Percentiles rank a stretch among this genome's conserved stretches.
Conservation (phyloP, 53 echinoderm and acorn worm species). For the Stichopus horrens region DNA sequence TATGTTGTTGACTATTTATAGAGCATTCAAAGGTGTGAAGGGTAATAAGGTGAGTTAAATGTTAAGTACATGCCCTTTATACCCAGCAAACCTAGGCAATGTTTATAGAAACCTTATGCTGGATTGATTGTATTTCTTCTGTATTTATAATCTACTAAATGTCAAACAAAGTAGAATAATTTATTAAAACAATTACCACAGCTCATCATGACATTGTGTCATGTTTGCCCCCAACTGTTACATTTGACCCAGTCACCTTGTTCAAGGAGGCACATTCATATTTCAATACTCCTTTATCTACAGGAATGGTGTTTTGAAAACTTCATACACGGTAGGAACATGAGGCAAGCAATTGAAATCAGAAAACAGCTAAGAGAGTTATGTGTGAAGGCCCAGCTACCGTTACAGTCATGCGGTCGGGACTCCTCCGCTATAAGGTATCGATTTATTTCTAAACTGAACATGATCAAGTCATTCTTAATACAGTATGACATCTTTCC, state of each 20-base stretch:
- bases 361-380: conserved; percentile 85
- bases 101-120: neutral
- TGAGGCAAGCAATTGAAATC: conserved; percentile 83
- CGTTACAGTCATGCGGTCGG: conserved; percentile 78
- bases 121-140: neutral
- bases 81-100: neutral
- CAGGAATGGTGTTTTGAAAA: conserved; percentile 97
- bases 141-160: neutral
- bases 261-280: too few species aligned
- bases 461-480: too few species aligned
- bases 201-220: neutral
- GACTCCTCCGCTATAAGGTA: conserved; percentile 87
- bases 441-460: neutral
- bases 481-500: too few species aligned
- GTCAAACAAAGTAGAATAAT: neutral
- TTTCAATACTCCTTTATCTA: neutral
- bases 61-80: neutral
- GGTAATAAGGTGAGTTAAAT: conserved; percentile 77
- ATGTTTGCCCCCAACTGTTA: neutral
- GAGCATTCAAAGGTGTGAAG: conserved; percentile 80
- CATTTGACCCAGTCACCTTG: too few species aligned
- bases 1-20: conserved; percentile 75
- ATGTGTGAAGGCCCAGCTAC: conserved; percentile 71
- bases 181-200: neutral
- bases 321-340: conserved; percentile 77